A percentile compares a stretch with the other conserved stretches of the same genome.
These are phyloP conservation scores for Laupala kohalensis DNA, from an alignment of 1,140 invertebrate genomes.

Conservation along the genomic window DNA sequence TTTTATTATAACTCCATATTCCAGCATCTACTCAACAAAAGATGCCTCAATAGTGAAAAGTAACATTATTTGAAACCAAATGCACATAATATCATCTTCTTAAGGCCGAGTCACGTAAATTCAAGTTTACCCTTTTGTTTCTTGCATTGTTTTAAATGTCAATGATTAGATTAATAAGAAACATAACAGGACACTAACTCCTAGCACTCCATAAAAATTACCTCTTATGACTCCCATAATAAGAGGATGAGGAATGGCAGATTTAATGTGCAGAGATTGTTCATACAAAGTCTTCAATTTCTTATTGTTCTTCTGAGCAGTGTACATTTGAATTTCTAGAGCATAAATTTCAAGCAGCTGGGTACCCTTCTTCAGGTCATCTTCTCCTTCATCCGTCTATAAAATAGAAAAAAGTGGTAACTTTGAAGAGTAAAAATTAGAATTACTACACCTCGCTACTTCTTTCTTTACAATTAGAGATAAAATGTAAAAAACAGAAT, in stretches of 20 bases:
- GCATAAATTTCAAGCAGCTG: constrained; percentile 98
- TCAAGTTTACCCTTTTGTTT: too few relatives aligned
- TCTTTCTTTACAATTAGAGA: not conserved
- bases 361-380: constrained; percentile 97
- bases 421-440: not conserved
- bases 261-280: constrained; percentile 96
- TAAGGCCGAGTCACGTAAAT: too few relatives aligned
- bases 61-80: too few relatives aligned
- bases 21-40: too few relatives aligned
- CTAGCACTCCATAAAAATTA: too few relatives aligned
- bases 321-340: constrained; percentile 99
- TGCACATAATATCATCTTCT: too few relatives aligned
- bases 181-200: too few relatives aligned
- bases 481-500: not conserved
- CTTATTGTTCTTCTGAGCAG: constrained; percentile 98
- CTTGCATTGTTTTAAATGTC: too few relatives aligned
- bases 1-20: too few relatives aligned
- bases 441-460: not conserved
- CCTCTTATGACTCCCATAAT: constrained; percentile 99
- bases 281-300: constrained; percentile 97
- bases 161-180: too few relatives aligned
- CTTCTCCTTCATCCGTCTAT: constrained; percentile 96
- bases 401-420: too few relatives aligned
- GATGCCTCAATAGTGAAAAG: too few relatives aligned
- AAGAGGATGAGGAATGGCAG: constrained; percentile 97